Evolutionary conservation across 2,113 vertebrate species (phyloP), one percentile per base, ranked within the genome.

Genomic region (Salminus brasiliensis): DNA sequence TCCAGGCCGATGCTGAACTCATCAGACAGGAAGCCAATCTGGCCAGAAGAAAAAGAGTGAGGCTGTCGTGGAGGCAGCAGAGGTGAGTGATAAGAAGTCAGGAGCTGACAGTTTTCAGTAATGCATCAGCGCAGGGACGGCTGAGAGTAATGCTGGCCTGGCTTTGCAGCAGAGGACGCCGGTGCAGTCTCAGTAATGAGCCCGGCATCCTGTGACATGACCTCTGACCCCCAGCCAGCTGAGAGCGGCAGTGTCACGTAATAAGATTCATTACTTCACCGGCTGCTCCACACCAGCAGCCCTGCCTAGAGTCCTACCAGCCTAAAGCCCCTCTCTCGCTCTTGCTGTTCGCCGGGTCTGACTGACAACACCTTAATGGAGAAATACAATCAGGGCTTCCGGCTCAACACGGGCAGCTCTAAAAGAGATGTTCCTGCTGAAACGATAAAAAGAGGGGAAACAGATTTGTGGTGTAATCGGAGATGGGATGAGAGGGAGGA

Each of bases 351-450:
- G 11, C 47, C 18, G 47, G 5, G 6, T 49, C 21, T 49, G 47
- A 49, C 47, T 49, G 47, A 49, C 47, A 49, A 6, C 47, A 49
- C 47, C 47, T 49, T 49, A 49, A 49, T 49, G 47, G 66, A 69
- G 66, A 69, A 69, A 45, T 16, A n/a, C 66, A 69, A 69, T 45
- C 66, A 69, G 1, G 25, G 66, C 66, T 69, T 45, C 36, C 66
- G 29, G 6, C 21, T 13, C 7, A 15, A 68, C n/a, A 16, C n/a
- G 66, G n/a, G 66, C 39, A 29, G 43, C 66, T 47, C 39, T 15
- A 47, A 45, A 45, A 27, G 12, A 43, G 66, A 69, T 41, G 25
- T 69, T 43, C 25, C 36, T 23, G 66, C 27, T 27, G 23, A 6
- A 27, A 47, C 9, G 39, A 69, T 45, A 43, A 69, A 25, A 49